A percentile compares a stretch with the other conserved stretches of the same genome.
phyloP scores from a whole-genome alignment of 1,140 invertebrate genomes.

The Dendrolimus punctatus region DNA sequence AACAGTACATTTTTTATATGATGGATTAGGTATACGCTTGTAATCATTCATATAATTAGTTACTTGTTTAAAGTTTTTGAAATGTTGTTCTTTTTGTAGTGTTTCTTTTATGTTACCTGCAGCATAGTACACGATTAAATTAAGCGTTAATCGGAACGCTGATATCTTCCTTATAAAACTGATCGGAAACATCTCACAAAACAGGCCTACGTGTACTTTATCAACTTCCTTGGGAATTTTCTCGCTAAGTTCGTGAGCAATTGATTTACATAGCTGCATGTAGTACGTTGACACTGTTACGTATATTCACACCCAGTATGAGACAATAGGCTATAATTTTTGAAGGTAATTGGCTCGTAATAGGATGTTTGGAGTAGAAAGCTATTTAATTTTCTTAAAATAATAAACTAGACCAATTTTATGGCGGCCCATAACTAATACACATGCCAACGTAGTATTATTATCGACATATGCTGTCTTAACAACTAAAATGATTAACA shows the following conservation, averaged over 20 bases:
- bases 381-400: constrained; percentile 6
- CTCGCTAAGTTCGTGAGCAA: constrained; percentile 16
- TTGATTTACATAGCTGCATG: constrained; percentile 25
- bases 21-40: too few species aligned
- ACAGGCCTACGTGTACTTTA: constrained; percentile 1
- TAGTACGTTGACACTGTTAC: constrained; percentile 4
- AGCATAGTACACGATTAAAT: too few species aligned
- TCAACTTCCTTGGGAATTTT: constrained; percentile 32
- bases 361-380: constrained; percentile 7
- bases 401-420: neutral
- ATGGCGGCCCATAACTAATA: too few species aligned
- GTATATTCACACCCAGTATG: constrained; percentile 1
- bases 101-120: too few species aligned
- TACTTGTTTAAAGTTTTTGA: too few species aligned
- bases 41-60: too few species aligned
- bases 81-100: too few species aligned
- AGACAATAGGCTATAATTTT: constrained; percentile 13
- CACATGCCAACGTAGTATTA: too few species aligned
- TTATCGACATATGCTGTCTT: too few species aligned
- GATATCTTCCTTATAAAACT: neutral
- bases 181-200: constrained; percentile 4
- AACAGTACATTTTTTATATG: too few species aligned
- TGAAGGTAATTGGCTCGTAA: neutral
- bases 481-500: too few species aligned
- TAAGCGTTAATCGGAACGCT: neutral